These are phyloP conservation scores for Heliconius hewitsoni DNA, from an alignment of 1,140 invertebrate genomes.

Conservation along the genomic window DNA sequence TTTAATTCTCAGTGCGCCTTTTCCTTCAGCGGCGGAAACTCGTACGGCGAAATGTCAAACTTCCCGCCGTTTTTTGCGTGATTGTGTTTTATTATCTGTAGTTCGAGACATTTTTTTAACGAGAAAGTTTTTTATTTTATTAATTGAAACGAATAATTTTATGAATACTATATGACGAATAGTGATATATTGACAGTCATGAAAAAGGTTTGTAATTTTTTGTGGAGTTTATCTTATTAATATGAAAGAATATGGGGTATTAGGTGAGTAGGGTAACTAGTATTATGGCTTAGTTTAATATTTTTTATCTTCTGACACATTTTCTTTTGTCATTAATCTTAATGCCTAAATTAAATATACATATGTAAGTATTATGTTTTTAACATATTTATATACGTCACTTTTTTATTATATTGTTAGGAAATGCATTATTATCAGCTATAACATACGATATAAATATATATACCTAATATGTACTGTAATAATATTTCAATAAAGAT, in stretches of 20 bases:
- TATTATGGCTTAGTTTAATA: neutral
- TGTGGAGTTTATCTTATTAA: neutral
- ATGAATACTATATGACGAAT: neutral
- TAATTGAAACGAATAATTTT: neutral
- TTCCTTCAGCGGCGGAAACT: slow-evolving; percentile 49
- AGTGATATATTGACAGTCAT: neutral
- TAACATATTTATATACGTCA: too few species aligned
- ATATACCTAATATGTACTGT: too few species aligned
- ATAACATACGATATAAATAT: too few species aligned
- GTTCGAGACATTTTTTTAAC: neutral
- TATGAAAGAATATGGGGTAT: neutral
- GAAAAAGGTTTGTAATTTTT: neutral
- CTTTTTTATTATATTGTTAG: too few species aligned
- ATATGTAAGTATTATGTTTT: too few species aligned
- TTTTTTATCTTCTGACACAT: slow-evolving; percentile 7
- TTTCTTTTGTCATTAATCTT: neutral
- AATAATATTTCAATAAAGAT: too few species aligned
- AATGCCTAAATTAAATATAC: neutral
- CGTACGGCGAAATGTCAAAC: slow-evolving; percentile 51
- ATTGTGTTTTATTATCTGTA: neutral
- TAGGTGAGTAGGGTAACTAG: neutral
- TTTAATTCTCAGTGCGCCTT: slow-evolving; percentile 46
- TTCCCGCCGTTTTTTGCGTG: slow-evolving; percentile 31
- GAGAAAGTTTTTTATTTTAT: neutral
- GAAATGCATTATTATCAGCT: too few species aligned